Evolutionary conservation across 2,797 vertebrate species (phyloP).

Genomic region (Loriculus beryllinus): DNA sequence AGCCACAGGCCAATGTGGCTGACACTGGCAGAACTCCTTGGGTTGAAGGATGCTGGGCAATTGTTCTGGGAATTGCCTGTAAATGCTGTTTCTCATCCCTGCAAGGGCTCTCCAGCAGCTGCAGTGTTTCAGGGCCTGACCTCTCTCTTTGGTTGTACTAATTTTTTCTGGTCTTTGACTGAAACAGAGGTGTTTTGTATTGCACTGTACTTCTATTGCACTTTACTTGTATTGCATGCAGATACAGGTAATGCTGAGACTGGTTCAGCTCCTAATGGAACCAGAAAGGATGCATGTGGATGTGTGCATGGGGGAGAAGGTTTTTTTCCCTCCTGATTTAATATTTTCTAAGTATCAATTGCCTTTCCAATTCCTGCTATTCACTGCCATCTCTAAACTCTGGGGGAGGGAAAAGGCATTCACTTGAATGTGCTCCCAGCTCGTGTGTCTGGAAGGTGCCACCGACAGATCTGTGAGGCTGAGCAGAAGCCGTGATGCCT

Average conservation of each 20-base stretch:
- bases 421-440: neutral
- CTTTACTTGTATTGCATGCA: no score
- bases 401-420: neutral
- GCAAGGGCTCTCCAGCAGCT: neutral
- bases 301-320: no score
- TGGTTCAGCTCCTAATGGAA: neutral
- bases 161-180: neutral
- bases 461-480: accelerated
- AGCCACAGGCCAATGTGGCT: no score
- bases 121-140: accelerated
- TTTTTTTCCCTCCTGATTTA: neutral
- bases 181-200: neutral
- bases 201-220: accelerated
- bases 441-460: neutral
- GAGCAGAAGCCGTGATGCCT: neutral
- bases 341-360: neutral
- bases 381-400: neutral
- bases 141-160: neutral
- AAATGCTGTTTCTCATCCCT: neutral
- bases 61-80: neutral
- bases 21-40: accelerated
- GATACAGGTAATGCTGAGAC: accelerated
- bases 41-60: neutral
- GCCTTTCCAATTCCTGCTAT: neutral
- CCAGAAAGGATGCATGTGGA: neutral